These are phyloP conservation scores for Stictonetta naevosa DNA, from an alignment of 2,113 vertebrate species.

Conservation along the genomic window DNA sequence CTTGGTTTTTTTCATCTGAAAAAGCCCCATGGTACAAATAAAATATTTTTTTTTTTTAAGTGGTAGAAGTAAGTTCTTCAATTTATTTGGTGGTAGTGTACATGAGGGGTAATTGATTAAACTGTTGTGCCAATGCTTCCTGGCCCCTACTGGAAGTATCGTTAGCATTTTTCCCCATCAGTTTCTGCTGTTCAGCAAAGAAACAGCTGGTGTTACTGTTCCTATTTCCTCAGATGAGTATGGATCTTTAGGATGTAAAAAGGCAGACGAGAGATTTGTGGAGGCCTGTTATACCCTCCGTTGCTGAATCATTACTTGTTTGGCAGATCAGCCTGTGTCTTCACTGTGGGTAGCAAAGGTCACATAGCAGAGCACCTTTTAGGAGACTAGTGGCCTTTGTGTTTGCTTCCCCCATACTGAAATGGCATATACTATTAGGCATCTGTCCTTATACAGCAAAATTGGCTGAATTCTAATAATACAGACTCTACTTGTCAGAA, in stretches of 20 bases:
- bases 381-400: not conserved
- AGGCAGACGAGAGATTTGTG: not conserved
- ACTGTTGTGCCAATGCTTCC: not conserved
- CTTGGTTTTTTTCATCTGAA: not conserved
- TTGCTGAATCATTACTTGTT: not conserved
- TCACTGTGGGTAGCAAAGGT: not conserved
- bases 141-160: not conserved
- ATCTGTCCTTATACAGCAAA: not conserved
- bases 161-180: conserved; percentile 15
- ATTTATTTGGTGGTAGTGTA: not conserved
- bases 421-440: not conserved
- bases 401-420: not conserved
- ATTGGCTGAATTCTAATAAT: not conserved
- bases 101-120: conserved; percentile 30
- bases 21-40: not conserved
- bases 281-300: not conserved
- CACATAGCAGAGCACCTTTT: not conserved
- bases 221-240: not conserved
- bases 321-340: not conserved
- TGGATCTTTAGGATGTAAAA: not conserved
- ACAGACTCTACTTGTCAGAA: not conserved
- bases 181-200: not conserved
- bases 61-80: not conserved
- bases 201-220: not conserved
- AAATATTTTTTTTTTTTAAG: too few relatives aligned